phyloP scores from a whole-genome alignment of 1,140 invertebrate species.

The Zeugodacus cucurbitae region DNA sequence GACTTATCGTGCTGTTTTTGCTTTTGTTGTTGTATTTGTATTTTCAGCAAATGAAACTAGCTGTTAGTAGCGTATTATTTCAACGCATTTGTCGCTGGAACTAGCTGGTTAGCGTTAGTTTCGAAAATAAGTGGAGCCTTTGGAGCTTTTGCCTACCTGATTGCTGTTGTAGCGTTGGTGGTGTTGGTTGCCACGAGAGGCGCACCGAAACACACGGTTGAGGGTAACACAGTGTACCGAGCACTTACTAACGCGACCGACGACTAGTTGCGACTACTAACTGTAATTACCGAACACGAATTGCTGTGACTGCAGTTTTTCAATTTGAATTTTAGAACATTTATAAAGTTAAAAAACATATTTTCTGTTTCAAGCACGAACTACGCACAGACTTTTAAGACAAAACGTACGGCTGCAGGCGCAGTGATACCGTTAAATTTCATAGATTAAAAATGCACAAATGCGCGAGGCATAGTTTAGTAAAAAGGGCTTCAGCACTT shows the following conservation, averaged over 20 bases:
- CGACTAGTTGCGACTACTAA: not conserved
- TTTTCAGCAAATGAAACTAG: not conserved
- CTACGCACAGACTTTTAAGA: not conserved
- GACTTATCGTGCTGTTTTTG: not conserved
- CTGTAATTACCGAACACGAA: not conserved
- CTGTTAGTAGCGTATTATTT: not conserved
- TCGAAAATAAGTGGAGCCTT: not conserved
- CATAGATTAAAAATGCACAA: not conserved
- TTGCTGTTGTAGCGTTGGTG: not conserved
- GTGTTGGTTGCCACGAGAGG: not conserved
- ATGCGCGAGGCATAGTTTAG: not conserved
- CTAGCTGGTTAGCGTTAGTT: no score
- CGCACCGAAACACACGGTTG: not conserved
- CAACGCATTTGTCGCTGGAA: no score
- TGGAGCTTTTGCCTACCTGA: not conserved
- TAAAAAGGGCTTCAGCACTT: no score
- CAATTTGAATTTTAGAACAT: not conserved
- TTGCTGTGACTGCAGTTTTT: not conserved
- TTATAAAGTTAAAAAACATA: constrained; percentile 4
- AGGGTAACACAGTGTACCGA: not conserved
- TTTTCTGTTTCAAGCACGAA: not conserved
- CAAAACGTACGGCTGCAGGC: no score
- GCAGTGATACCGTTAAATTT: not conserved
- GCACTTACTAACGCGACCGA: not conserved
- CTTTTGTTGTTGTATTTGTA: not conserved